Percentiles rank a stretch among this genome's conserved stretches.
Conservation (phyloP, 2,113 vertebrate genomes). For the Cisticola juncidis region DNA sequence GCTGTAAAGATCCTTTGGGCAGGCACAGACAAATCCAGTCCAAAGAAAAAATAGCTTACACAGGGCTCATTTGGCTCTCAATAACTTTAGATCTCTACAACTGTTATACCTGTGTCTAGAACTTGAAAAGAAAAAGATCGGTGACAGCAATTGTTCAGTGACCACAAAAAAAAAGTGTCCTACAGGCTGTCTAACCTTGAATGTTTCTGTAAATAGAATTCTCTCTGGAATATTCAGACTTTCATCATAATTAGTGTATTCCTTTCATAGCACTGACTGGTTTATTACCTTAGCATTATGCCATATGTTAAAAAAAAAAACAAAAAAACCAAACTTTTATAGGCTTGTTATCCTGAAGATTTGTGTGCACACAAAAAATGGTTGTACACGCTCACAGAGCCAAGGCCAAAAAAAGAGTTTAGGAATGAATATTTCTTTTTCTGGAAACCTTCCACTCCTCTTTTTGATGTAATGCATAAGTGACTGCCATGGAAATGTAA, state of each 20-base stretch:
- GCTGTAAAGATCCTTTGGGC: neutral
- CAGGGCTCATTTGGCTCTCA: neutral
- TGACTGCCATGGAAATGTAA: neutral
- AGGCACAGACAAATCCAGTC: neutral
- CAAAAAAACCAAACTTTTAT: neutral
- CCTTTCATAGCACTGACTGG: neutral
- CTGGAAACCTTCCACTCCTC: neutral
- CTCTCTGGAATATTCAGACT: neutral
- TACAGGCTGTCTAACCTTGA: neutral
- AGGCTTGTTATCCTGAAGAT: neutral
- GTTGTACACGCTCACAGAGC: neutral
- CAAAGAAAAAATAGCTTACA: neutral
- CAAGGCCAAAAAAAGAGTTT: neutral
- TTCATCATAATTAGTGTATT: neutral
- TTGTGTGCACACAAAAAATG: neutral
- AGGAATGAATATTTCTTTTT: neutral
- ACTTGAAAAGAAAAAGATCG: neutral
- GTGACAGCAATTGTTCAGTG: neutral
- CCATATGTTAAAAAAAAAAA: neutral
- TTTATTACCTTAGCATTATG: neutral
- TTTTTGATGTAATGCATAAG: neutral
- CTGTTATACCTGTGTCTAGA: neutral
- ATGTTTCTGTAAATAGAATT: neutral
- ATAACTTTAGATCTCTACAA: neutral
- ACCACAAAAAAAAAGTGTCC: neutral